Conservation (phyloP, 2,113 vertebrate species). For the Gobio gobio region DNA sequence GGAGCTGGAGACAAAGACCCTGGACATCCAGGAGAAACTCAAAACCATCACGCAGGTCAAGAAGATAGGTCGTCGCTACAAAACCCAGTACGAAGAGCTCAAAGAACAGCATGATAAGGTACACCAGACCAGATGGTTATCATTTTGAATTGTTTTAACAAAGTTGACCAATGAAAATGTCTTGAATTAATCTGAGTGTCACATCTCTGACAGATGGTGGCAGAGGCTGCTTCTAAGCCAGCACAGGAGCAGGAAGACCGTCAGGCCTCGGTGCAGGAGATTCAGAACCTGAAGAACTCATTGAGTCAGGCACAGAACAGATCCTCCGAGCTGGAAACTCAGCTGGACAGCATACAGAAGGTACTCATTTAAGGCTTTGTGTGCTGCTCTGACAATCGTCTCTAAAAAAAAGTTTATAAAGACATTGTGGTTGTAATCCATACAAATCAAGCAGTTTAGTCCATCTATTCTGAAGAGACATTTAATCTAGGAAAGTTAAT, state of each 20-base stretch:
- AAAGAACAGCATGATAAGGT: slow-evolving; percentile 94
- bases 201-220: slow-evolving; percentile 80
- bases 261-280: slow-evolving; percentile 84
- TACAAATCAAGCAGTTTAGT: too few relatives aligned
- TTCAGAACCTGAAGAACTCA: slow-evolving; percentile 84
- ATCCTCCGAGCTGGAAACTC: slow-evolving; percentile 80
- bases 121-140: not conserved
- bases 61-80: slow-evolving; percentile 96
- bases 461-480: too few relatives aligned
- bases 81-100: slow-evolving; percentile 96
- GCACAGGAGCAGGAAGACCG: slow-evolving; percentile 83
- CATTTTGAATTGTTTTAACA: slow-evolving; percentile 22
- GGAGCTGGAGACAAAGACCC: slow-evolving; percentile 82
- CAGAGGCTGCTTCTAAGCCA: slow-evolving; percentile 81
- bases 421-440: too few relatives aligned
- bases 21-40: slow-evolving; percentile 89
- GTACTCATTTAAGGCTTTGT: slow-evolving; percentile 65
- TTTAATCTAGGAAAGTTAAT: too few relatives aligned
- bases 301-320: slow-evolving; percentile 81
- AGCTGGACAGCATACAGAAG: slow-evolving; percentile 88
- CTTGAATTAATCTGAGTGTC: slow-evolving; percentile 69
- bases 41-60: slow-evolving; percentile 96
- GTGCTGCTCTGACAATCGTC: not conserved
- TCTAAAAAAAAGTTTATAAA: too few relatives aligned
- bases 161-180: slow-evolving; percentile 79